A percentile compares a stretch with the other conserved stretches of the same genome.
phyloP scores from a whole-genome alignment of 1,140 invertebrate genomes.

The Nasonia vitripennis region DNA sequence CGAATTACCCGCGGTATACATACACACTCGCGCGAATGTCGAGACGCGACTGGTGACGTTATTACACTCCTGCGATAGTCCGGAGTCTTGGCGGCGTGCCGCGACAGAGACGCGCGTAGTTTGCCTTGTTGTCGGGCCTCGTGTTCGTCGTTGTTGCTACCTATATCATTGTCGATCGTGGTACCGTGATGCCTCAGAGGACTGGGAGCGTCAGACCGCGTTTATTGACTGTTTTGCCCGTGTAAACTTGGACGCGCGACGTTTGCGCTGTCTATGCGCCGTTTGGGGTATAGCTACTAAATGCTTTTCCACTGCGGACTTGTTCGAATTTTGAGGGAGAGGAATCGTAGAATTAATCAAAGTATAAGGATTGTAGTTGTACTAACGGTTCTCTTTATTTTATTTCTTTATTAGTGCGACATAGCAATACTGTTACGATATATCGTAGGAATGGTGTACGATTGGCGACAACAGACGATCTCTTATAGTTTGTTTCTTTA shows the following conservation, averaged over 20 bases:
- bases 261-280: not conserved
- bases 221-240: not conserved
- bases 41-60: not conserved
- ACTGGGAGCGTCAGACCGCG: too few species aligned
- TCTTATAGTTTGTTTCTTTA: slow-evolving; percentile 53
- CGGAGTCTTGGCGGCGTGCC: not conserved
- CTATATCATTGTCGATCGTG: not conserved
- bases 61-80: not conserved
- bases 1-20: slow-evolving; percentile 1
- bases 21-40: not conserved
- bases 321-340: too few species aligned
- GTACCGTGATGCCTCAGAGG: too few species aligned
- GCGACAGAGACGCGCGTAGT: not conserved
- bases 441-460: slow-evolving; percentile 72
- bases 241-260: not conserved
- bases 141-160: not conserved
- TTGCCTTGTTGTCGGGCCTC: not conserved
- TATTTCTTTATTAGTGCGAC: slow-evolving; percentile 66
- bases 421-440: slow-evolving; percentile 72
- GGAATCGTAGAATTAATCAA: not conserved
- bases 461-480: slow-evolving; percentile 59
- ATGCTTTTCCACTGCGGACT: too few species aligned
- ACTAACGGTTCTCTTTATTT: slow-evolving; percentile 70
- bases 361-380: slow-evolving; percentile 50
- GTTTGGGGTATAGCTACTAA: too few species aligned